phyloP scores from a whole-genome alignment of 2,113 vertebrate species.

The Notarius lentiginosus region DNA sequence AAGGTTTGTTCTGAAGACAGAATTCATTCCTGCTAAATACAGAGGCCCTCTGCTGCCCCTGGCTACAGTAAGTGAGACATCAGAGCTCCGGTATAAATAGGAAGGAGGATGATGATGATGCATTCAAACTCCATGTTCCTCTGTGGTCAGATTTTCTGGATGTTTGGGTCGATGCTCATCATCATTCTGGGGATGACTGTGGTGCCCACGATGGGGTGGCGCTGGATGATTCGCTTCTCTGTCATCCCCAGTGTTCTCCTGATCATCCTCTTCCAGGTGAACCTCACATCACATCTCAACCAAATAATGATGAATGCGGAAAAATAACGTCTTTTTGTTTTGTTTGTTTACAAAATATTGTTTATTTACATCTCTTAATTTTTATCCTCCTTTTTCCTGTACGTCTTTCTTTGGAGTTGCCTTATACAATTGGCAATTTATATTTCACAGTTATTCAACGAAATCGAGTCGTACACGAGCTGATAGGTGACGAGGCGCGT shows the following conservation, averaged over 20 bases:
- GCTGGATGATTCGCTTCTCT: slow-evolving; percentile 90
- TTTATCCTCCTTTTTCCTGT: too few relatives aligned
- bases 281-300: neutral
- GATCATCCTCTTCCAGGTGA: slow-evolving; percentile 84
- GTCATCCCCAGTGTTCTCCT: slow-evolving; percentile 85
- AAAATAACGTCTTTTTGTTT: neutral
- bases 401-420: too few relatives aligned
- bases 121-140: neutral
- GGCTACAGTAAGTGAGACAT: slow-evolving; percentile 78
- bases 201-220: slow-evolving; percentile 86
- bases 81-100: too few relatives aligned
- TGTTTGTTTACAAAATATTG: neutral
- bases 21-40: slow-evolving; percentile 89
- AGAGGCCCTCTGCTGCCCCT: slow-evolving; percentile 85
- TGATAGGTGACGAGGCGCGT: too few relatives aligned
- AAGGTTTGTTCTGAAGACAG: slow-evolving; percentile 91
- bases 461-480: too few relatives aligned
- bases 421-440: neutral
- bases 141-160: slow-evolving; percentile 87
- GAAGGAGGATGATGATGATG: neutral
- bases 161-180: slow-evolving; percentile 87
- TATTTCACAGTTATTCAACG: too few relatives aligned
- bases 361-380: neutral
- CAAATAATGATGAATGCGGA: neutral
- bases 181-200: slow-evolving; percentile 85